Evolutionary conservation across 2,888 invertebrate species (phyloP).

Genomic region (Dugesia japonica): DNA sequence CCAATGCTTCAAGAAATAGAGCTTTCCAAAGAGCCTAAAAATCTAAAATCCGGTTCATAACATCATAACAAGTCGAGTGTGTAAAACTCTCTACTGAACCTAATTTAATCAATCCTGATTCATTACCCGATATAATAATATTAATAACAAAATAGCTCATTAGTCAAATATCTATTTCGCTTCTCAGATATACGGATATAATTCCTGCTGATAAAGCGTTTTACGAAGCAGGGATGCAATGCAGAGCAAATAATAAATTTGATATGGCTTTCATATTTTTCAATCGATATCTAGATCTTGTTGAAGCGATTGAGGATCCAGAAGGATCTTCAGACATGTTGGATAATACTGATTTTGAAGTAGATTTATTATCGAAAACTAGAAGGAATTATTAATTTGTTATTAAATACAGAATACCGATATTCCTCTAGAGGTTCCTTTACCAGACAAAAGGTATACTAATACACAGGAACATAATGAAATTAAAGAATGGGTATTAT

Average conservation of each 20-base stretch:
- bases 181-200: conserved; percentile 72
- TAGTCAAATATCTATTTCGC: conserved; percentile 57
- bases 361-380: too few species aligned
- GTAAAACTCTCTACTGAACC: too few species aligned
- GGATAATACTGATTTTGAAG: conserved; percentile 57
- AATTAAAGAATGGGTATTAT: conserved; percentile 62
- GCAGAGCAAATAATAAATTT: conserved; percentile 50
- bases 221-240: conserved; percentile 55
- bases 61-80: too few species aligned
- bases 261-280: conserved; percentile 87
- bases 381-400: too few species aligned
- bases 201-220: conserved; percentile 80
- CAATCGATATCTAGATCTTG: conserved; percentile 83
- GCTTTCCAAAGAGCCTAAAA: too few species aligned
- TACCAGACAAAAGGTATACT: conserved; percentile 58
- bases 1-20: too few species aligned
- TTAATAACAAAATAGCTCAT: too few species aligned
- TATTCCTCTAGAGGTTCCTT: conserved; percentile 68
- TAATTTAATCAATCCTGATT: too few species aligned
- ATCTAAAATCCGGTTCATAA: too few species aligned
- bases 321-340: conserved; percentile 53
- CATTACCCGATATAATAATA: too few species aligned
- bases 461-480: conserved; percentile 25
- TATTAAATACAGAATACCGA: conserved; percentile 72
- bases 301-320: conserved; percentile 56